Evolutionary conservation across 2,888 invertebrate genomes (phyloP), one percentile per base, ranked within the genome.

Genomic region (Melieria crassipennis): DNA sequence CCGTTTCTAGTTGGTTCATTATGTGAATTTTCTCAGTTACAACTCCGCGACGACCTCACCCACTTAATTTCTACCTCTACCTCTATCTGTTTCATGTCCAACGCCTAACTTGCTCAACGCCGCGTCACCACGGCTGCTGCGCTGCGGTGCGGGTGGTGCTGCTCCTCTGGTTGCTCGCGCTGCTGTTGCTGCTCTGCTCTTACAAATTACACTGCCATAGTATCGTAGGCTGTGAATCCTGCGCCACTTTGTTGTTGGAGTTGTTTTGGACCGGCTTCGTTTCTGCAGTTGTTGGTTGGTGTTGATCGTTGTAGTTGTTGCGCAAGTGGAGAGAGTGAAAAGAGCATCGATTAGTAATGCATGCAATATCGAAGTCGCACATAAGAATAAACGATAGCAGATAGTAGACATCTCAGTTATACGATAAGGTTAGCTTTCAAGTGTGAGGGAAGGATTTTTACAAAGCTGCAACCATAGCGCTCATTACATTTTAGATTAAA

Each of bases 181-280:
- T 13, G 64, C 30, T 60, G n/a, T n/a, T n/a, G 43, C 4, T 10
- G 7, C 13, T 9, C 11, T 30, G 42, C 60, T 60, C 43, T 92
- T 94, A 95, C 92, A 95, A 91, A 91, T 96, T 95, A 96, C 94
- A 96, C 95, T 95, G 96, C 96, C 95, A 96, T 94, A 94, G 95
- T 95, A 95, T 96, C 95, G 94, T 95, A 95, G 94, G 96, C 93
- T 94, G 95, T 94, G 94, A 95, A 93, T 93, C 95, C 94, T 90
- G 92, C 90, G 91, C 91, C 88, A 82, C 84, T 85, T 86, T 86
- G 89, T 92, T 87, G 87, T 91, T 93, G 92, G 88, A 88, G 88
- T 88, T 89, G 88, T 91, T 91, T 92, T 91, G 92, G 91, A 91
- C 92, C 90, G 89, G 94, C 93, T 94, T 96, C 95, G 93, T 95